A percentile compares a stretch with the other conserved stretches of the same genome.
Conservation (phyloP, 2,113 vertebrate species). For the Lagopus muta region DNA sequence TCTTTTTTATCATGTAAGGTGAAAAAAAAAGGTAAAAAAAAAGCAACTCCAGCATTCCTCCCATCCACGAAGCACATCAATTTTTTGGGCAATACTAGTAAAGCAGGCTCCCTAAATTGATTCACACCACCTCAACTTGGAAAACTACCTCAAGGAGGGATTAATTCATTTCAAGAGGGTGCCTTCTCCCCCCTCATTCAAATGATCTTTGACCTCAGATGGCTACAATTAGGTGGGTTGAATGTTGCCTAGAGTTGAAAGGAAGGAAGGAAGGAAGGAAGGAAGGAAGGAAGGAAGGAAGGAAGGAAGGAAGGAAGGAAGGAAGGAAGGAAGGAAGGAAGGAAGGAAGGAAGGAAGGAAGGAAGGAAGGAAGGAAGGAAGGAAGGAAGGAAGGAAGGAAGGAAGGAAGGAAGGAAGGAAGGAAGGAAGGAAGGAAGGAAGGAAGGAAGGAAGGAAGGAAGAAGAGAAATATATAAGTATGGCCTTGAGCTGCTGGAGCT, state of each 20-base stretch:
- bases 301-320: neutral
- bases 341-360: neutral
- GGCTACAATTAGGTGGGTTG: neutral
- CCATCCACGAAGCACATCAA: fast-evolving
- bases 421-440: too few relatives aligned
- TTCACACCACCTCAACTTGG: neutral
- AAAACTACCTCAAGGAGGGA: neutral
- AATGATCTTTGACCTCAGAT: neutral
- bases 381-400: too few relatives aligned
- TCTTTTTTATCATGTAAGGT: fast-evolving
- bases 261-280: too few relatives aligned
- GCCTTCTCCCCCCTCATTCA: neutral
- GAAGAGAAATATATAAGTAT: neutral
- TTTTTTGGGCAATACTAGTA: neutral
- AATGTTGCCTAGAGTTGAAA: neutral
- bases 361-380: too few relatives aligned
- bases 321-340: neutral
- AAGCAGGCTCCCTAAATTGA: neutral
- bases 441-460: neutral
- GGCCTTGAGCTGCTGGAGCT: too few relatives aligned
- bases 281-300: neutral
- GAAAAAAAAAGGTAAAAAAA: too few relatives aligned
- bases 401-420: too few relatives aligned
- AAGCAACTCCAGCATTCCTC: neutral
- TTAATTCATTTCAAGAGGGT: neutral